Conservation (phyloP, 2,113 vertebrate genomes). For the Uria lomvia region DNA sequence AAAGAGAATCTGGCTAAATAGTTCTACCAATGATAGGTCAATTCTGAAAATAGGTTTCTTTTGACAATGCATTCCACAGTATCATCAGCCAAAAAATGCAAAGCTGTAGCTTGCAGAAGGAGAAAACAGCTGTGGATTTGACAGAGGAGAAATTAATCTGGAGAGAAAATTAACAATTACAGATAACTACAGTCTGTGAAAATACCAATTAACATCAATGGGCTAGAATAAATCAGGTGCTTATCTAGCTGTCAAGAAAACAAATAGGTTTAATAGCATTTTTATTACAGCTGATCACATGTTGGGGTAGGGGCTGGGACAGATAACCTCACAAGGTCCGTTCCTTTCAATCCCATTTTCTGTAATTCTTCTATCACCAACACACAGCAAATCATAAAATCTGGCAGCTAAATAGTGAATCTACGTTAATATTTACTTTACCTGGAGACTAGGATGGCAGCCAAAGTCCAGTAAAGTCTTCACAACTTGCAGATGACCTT, state of each 20-base stretch:
- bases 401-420: not conserved
- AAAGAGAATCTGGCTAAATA: not conserved
- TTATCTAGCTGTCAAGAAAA: not conserved
- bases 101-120: not conserved
- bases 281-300: not conserved
- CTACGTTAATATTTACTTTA: slow-evolving; percentile 43
- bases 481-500: slow-evolving; percentile 97
- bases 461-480: slow-evolving; percentile 96
- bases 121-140: fast-evolving
- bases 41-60: not conserved
- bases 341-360: not conserved
- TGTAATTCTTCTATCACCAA: not conserved
- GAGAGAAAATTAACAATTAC: not conserved
- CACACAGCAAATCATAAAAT: not conserved
- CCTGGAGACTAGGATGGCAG: slow-evolving; percentile 98
- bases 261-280: not conserved
- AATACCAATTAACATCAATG: not conserved
- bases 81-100: not conserved
- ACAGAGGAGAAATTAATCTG: not conserved
- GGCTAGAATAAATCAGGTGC: not conserved
- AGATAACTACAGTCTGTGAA: not conserved
- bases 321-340: not conserved
- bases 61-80: not conserved
- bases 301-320: not conserved
- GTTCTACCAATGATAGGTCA: not conserved